phyloP scores from a whole-genome alignment of 2,888 invertebrate species.

The Polylopha cassiicola region DNA sequence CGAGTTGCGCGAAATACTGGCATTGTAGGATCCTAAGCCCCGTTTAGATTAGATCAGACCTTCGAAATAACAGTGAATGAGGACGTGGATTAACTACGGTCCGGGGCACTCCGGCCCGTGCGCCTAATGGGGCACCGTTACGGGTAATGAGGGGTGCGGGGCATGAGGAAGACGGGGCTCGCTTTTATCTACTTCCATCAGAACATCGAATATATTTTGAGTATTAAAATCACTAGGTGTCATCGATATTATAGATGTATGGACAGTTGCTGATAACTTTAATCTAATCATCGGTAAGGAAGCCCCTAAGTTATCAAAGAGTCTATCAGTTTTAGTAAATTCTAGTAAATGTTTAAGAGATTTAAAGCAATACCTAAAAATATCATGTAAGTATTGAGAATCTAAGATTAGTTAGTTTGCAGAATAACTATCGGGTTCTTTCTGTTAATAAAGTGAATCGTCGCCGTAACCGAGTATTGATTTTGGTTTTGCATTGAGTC shows the following conservation, averaged over 20 bases:
- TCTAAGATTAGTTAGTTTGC: constrained; percentile 11
- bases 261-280: too few relatives aligned
- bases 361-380: too few relatives aligned
- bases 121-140: constrained; percentile 74
- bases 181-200: constrained; percentile 41
- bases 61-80: constrained; percentile 78
- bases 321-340: too few relatives aligned
- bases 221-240: constrained; percentile 28
- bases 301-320: too few relatives aligned
- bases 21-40: constrained; percentile 74
- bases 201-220: constrained; percentile 42
- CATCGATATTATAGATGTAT: too few relatives aligned
- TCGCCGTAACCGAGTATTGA: constrained; percentile 44
- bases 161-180: constrained; percentile 42
- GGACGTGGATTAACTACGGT: constrained; percentile 78
- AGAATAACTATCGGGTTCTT: constrained; percentile 7
- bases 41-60: constrained; percentile 78
- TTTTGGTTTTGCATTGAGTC: constrained; percentile 40
- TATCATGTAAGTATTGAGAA: too few relatives aligned
- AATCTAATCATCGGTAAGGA: too few relatives aligned
- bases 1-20: constrained; percentile 72
- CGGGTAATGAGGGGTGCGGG: constrained; percentile 71
- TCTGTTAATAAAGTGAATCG: constrained; percentile 33
- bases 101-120: constrained; percentile 73
- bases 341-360: too few relatives aligned